Evolutionary conservation across 2,113 vertebrate species (phyloP).

Genomic region (Daphoenositta chrysoptera): DNA sequence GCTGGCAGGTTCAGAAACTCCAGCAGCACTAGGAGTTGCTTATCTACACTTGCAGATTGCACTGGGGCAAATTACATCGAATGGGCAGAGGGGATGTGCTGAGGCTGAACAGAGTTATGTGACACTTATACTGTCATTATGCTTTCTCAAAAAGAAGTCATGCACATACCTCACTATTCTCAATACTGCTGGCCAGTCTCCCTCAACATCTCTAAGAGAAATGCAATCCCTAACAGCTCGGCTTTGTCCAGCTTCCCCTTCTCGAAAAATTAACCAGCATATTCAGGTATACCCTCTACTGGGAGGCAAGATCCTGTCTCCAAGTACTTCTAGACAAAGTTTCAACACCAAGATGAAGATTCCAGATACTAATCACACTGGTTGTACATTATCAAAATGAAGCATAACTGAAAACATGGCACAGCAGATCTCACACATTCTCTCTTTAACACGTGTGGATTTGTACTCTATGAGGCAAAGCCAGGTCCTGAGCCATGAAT

Average conservation of each 20-base stretch:
- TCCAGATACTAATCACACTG: not conserved
- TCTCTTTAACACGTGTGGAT: not conserved
- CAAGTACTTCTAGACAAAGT: not conserved
- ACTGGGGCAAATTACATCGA: not conserved
- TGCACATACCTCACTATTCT: not conserved
- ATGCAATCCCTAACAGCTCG: not conserved
- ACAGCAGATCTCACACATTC: not conserved
- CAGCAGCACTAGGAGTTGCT: not conserved
- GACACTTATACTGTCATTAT: not conserved
- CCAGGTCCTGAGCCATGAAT: not conserved
- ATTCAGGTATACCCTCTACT: not conserved
- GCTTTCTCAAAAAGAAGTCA: not conserved
- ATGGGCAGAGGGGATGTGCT: not conserved
- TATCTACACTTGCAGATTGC: not conserved
- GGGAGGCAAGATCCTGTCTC: not conserved
- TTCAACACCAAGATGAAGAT: not conserved
- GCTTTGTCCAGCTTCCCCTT: not conserved
- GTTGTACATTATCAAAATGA: not conserved
- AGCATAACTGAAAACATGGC: not conserved
- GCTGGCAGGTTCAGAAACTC: not conserved
- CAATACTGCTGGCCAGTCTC: not conserved
- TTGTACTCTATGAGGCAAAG: not conserved
- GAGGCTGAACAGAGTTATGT: not conserved
- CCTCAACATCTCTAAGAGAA: not conserved
- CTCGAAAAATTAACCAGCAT: not conserved